Evolutionary conservation across 2,113 vertebrate genomes (phyloP), one percentile per base, ranked within the genome.

Genomic region (Etheostoma spectabile): DNA sequence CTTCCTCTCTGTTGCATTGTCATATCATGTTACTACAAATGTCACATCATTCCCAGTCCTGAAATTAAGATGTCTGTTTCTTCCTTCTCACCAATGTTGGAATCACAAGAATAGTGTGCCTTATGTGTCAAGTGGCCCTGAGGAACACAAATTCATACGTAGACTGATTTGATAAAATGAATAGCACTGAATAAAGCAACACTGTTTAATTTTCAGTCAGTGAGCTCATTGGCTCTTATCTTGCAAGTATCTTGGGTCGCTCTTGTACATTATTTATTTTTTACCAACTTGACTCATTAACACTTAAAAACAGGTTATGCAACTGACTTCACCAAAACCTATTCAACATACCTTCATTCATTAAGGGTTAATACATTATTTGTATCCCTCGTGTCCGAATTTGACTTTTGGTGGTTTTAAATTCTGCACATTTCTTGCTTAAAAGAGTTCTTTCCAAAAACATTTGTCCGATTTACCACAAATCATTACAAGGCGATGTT

Each of bases 391-490:
- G 0, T 8, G 4, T 64, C 30, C 52, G 2, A 64, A 73, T 77
- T 55, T 59, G 48, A 46, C 59, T 60, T 60, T 35, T 35, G 8
- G 13, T 27, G 42, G 45, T 56, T 80, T 78, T 75, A 72, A 72
- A 89, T 95, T 88, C 83, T 92, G 95, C 91, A 91, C 49, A 51
- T 52, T 80, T 87, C 49, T 81, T 77, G 78, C 81, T 80, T 86
- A 88, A 92, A 83, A 74, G 89, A 88, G 72, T 46, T 79, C 84
- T 91, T 91, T 84, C 89, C 90, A 89, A 92, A 96, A 96, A 95
- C 93, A 93, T 94, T 95, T 94, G 93, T 92, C 93, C 88, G 92
- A 66, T 86, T 93, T 92, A 93, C 92, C 93, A 94, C 95, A 95
- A 95, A 95, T 95, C 93, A 95, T 94, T 94, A 94, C 78, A 71